Evolutionary conservation across 1,140 invertebrate genomes (phyloP).

Genomic region (Bombus ignitus): DNA sequence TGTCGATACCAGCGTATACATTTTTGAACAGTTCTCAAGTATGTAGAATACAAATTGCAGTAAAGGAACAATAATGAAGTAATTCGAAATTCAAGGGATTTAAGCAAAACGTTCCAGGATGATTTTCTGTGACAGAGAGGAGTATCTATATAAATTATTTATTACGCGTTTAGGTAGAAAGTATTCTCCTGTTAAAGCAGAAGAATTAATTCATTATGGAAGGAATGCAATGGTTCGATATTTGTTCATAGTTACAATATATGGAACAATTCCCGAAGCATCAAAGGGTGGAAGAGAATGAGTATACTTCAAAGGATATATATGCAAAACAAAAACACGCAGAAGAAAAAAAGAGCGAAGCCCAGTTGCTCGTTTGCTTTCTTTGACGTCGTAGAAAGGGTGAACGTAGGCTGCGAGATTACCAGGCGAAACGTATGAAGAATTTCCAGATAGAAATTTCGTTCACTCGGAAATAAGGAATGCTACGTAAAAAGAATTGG

Average conservation of each 20-base stretch:
- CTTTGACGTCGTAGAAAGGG: slow-evolving; percentile 25
- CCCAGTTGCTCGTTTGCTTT: neutral
- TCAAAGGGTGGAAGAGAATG: neutral
- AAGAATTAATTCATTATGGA: neutral
- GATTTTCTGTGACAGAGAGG: too few species aligned
- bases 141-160: neutral
- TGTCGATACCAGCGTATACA: too few species aligned
- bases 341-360: neutral
- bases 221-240: neutral
- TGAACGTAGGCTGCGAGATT: neutral
- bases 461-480: neutral
- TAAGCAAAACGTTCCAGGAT: too few species aligned
- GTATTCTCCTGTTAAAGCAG: too few species aligned
- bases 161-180: neutral
- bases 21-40: too few species aligned
- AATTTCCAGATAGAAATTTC: slow-evolving; percentile 14
- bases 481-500: neutral
- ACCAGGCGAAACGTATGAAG: neutral
- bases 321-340: slow-evolving; percentile 26
- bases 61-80: too few species aligned
- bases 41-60: too few species aligned
- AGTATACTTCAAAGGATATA: neutral
- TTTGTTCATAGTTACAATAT: neutral
- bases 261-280: neutral
- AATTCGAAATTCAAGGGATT: too few species aligned